Percentiles rank a stretch among this genome's conserved stretches.
Conservation (phyloP, 2,797 vertebrate genomes). For the Acanthornis magna region DNA sequence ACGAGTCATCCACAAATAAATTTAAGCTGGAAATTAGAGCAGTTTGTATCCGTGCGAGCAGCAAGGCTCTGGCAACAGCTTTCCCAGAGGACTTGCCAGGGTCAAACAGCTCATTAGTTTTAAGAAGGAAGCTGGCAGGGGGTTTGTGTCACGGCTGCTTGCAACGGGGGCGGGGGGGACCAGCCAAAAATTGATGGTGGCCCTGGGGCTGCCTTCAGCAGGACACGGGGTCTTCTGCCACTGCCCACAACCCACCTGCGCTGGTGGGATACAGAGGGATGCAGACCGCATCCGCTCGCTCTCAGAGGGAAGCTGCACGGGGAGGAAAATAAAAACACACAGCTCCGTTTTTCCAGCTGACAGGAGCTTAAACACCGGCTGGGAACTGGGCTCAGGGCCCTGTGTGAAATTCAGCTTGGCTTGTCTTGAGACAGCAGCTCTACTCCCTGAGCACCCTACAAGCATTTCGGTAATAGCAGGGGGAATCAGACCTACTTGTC, state of each 20-base stretch:
- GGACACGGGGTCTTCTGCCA: neutral
- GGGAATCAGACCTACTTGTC: neutral
- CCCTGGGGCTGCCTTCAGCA: neutral
- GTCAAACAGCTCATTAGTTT: conserved; percentile 51
- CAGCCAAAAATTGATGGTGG: neutral
- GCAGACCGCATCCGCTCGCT: neutral
- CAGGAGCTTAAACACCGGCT: neutral
- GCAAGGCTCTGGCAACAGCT: neutral
- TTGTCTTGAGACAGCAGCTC: neutral
- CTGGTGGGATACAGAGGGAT: fast-evolving
- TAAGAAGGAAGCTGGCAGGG: conserved; percentile 33
- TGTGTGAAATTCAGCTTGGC: neutral
- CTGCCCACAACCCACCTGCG: neutral
- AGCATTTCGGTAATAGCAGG: neutral
- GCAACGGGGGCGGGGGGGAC: fast-evolving
- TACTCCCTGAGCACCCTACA: neutral
- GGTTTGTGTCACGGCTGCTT: neutral
- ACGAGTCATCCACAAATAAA: conserved; percentile 48
- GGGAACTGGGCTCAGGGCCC: conserved; percentile 5
- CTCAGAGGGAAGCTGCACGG: fast-evolving
- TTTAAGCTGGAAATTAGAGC: conserved; percentile 45
- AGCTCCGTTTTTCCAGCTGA: conserved; percentile 8
- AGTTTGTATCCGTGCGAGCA: conserved; percentile 3
- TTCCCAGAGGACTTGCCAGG: conserved; percentile 29
- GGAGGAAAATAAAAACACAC: neutral